A percentile compares a stretch with the other conserved stretches of the same genome.
Conservation (phyloP, 2,797 vertebrate species). For the Anabas testudineus region DNA sequence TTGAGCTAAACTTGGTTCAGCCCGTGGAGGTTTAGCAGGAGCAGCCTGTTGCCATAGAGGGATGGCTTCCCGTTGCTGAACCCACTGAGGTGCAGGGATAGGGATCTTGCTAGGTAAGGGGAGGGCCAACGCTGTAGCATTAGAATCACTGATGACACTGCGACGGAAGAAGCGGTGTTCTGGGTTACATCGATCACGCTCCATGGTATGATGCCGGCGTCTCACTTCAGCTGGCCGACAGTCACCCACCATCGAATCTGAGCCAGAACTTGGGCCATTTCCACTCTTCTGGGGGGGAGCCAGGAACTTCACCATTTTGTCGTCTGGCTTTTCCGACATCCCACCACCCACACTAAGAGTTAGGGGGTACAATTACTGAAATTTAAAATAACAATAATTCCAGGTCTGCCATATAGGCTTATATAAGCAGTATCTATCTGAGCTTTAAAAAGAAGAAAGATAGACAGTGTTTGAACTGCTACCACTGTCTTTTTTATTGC, state of each 20-base stretch:
- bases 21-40: slow-evolving; percentile 53
- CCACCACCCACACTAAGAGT: slow-evolving; percentile 78
- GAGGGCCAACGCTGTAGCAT: slow-evolving; percentile 94
- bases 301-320: slow-evolving; percentile 88
- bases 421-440: slow-evolving; percentile 43
- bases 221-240: slow-evolving; percentile 87
- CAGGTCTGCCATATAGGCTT: slow-evolving; percentile 68
- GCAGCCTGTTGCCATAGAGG: slow-evolving; percentile 54
- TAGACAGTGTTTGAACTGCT: slow-evolving; percentile 38
- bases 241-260: slow-evolving; percentile 91
- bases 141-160: slow-evolving; percentile 97
- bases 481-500: slow-evolving; percentile 44
- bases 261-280: slow-evolving; percentile 92
- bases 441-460: slow-evolving; percentile 46
- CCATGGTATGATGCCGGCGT: slow-evolving; percentile 96
- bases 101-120: slow-evolving; percentile 87
- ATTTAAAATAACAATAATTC: slow-evolving; percentile 73
- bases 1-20: slow-evolving; percentile 54
- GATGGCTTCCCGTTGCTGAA: slow-evolving; percentile 66
- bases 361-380: slow-evolving; percentile 65
- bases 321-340: slow-evolving; percentile 86
- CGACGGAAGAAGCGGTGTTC: slow-evolving; percentile 97
- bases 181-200: slow-evolving; percentile 91
- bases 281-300: slow-evolving; percentile 87
- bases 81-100: slow-evolving; percentile 76